Evolutionary conservation across 2,888 invertebrate genomes (phyloP), one percentile per base, ranked within the genome.

Genomic region (Volucella inanis): DNA sequence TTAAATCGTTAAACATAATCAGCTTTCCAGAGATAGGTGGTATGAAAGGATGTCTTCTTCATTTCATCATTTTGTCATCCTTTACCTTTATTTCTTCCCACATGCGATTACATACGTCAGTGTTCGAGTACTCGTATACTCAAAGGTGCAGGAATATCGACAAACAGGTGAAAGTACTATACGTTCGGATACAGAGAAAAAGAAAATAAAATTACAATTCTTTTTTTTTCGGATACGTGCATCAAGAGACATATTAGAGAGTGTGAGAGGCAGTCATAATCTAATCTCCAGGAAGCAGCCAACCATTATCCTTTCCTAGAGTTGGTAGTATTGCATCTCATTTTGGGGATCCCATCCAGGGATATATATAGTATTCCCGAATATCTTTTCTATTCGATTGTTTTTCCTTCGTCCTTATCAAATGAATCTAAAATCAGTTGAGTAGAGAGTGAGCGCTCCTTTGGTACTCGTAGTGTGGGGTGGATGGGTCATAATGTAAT

Each of bases 1-100:
- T 74, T 77, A 85, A 85, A 81, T 85, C 85, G 80, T 85, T 85
- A 77, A 85, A 81, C 47, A 81, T 85, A 85, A 85, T 81, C 85
- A 85, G 85, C 85, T 85, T 83, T 78, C 47, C 39, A 14, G 49
- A 47, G 41, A 47, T 39, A 59, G 62, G 50, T 45, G 43, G 62
- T 38, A 64, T 62, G 72, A 64, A 75, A 75, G 75, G 80, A 81
- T 81, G 52, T 76, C 70, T 71, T 71, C 22, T 22, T 22, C 22
- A 22, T 22, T 22, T 22, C 22, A 22, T 22, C 65, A 77, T 77
- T 77, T 70, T 54, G 65, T 59, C 41, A 80, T 70, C 59, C 47
- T 59, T 70, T 50, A 62, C 22, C 22, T 22, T 22, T 22, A 22
- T 22, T 22, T 22, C 22, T 22, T 57, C 22, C 68, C 41, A 38